Percentiles rank a stretch among this genome's conserved stretches.
These are phyloP conservation scores for Mythimna ferrago DNA, from an alignment of 2,888 invertebrate genomes.

Conservation along the genomic window DNA sequence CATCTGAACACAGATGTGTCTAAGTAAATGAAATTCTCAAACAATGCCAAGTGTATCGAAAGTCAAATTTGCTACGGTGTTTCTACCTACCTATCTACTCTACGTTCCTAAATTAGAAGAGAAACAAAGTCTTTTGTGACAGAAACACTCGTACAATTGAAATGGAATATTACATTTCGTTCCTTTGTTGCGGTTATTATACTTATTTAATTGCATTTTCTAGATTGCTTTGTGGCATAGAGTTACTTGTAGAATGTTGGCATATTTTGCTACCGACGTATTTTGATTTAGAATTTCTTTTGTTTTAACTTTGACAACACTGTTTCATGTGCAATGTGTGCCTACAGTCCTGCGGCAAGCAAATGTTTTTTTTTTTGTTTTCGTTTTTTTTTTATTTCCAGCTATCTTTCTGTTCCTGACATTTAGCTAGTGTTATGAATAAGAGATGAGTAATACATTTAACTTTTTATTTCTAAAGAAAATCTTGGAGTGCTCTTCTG, in stretches of 20 bases:
- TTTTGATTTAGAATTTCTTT: neutral
- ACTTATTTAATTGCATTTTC: constrained; percentile 14
- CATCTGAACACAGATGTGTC: constrained; percentile 15
- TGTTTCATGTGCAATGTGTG: too few relatives aligned
- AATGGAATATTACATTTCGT: constrained; percentile 10
- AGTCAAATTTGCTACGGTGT: constrained; percentile 15
- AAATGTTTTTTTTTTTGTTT: too few relatives aligned
- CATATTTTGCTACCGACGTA: neutral
- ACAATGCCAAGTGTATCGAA: constrained; percentile 24
- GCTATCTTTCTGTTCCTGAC: too few relatives aligned
- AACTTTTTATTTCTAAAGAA: too few relatives aligned
- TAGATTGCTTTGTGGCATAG: constrained; percentile 10
- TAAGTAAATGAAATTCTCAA: constrained; percentile 24
- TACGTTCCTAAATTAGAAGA: neutral
- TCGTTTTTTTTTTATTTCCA: too few relatives aligned
- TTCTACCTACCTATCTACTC: too few relatives aligned
- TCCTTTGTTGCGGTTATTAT: neutral
- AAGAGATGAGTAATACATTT: too few relatives aligned
- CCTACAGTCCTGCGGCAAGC: too few relatives aligned
- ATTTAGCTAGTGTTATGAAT: too few relatives aligned
- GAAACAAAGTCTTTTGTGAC: constrained; percentile 6
- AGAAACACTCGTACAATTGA: constrained; percentile 1
- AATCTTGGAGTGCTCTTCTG: too few relatives aligned
- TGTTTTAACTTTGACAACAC: neutral
- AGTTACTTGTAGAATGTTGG: neutral